phyloP scores from a whole-genome alignment of 2,797 vertebrate genomes.

The Danio jaintianensis region DNA sequence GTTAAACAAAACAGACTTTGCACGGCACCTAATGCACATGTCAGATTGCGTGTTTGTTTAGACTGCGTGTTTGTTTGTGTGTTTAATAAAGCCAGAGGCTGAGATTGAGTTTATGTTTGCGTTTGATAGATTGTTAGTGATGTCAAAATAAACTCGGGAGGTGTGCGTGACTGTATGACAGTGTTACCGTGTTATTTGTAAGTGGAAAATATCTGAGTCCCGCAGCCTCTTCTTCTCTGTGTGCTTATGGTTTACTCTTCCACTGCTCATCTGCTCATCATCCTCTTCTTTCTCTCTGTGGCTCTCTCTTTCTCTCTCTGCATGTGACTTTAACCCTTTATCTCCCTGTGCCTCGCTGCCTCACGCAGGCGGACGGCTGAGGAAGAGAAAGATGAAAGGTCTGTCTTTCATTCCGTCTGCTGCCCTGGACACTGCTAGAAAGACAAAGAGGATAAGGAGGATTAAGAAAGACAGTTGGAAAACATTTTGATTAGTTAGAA shows the following conservation, averaged over 20 bases:
- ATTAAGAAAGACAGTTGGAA: background rate
- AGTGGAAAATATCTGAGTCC: slow-evolving; percentile 40
- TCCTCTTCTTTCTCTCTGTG: slow-evolving; percentile 38
- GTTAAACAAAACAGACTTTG: slow-evolving; percentile 37
- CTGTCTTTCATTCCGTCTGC: slow-evolving; percentile 83
- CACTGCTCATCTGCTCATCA: slow-evolving; percentile 58
- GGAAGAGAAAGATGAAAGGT: slow-evolving; percentile 95
- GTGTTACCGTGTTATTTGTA: slow-evolving; percentile 28
- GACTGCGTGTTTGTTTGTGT: slow-evolving; percentile 34
- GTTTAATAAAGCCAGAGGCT: slow-evolving; percentile 41
- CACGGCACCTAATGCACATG: slow-evolving; percentile 44
- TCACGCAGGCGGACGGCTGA: slow-evolving; percentile 90
- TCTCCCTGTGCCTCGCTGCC: slow-evolving; percentile 91
- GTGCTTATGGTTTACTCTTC: slow-evolving; percentile 28
- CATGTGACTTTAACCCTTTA: slow-evolving; percentile 86
- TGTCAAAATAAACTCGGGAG: slow-evolving; percentile 23
- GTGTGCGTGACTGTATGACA: slow-evolving; percentile 49
- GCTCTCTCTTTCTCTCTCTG: slow-evolving; percentile 67
- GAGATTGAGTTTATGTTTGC: slow-evolving; percentile 35
- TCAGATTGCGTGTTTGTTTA: slow-evolving; percentile 34
- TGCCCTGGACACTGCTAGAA: slow-evolving; percentile 54
- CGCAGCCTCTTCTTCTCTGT: slow-evolving; percentile 19
- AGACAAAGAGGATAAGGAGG: slow-evolving; percentile 34
- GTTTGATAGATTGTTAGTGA: slow-evolving; percentile 43
- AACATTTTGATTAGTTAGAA: background rate